Conservation (phyloP, 2,797 vertebrate genomes). For the Sebastes minor region DNA sequence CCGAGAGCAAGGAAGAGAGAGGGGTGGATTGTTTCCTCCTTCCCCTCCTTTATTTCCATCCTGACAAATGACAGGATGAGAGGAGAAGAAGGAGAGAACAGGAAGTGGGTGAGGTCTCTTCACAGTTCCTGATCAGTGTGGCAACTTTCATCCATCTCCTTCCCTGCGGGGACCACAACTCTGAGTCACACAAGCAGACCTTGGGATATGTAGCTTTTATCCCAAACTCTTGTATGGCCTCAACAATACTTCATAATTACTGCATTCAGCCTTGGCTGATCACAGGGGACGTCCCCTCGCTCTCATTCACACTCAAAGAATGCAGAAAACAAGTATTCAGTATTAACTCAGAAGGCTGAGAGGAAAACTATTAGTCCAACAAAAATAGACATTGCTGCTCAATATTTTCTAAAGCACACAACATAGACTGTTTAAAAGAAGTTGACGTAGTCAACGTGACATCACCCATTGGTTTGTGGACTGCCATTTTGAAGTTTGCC, state of each 20-base stretch:
- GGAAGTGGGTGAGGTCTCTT: constrained; percentile 62
- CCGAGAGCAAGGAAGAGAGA: constrained; percentile 61
- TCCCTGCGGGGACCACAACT: constrained; percentile 39
- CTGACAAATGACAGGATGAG: constrained; percentile 67
- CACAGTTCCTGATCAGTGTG: constrained; percentile 49
- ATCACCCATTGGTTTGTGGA: too few species aligned
- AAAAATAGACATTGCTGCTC: background rate
- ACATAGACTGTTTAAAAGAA: background rate
- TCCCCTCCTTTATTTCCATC: constrained; percentile 55
- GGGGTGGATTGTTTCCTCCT: constrained; percentile 34
- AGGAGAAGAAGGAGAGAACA: constrained; percentile 48
- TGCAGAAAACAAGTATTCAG: constrained; percentile 14
- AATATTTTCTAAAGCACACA: background rate
- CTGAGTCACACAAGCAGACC: constrained; percentile 45
- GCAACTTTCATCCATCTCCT: constrained; percentile 50
- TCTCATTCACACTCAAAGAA: constrained; percentile 37
- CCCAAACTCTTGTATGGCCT: constrained; percentile 39
- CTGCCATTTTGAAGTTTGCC: too few species aligned
- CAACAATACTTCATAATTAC: constrained; percentile 38
- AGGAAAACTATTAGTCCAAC: constrained; percentile 5
- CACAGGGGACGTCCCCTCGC: constrained; percentile 23
- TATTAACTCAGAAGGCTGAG: constrained; percentile 1
- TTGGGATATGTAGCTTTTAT: constrained; percentile 34
- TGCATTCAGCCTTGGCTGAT: constrained; percentile 23
- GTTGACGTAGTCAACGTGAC: too few species aligned